Percentiles rank a stretch among this genome's conserved stretches.
These are phyloP conservation scores for Lasius fuliginosus DNA, from an alignment of 2,888 invertebrate genomes.

Conservation along the genomic window DNA sequence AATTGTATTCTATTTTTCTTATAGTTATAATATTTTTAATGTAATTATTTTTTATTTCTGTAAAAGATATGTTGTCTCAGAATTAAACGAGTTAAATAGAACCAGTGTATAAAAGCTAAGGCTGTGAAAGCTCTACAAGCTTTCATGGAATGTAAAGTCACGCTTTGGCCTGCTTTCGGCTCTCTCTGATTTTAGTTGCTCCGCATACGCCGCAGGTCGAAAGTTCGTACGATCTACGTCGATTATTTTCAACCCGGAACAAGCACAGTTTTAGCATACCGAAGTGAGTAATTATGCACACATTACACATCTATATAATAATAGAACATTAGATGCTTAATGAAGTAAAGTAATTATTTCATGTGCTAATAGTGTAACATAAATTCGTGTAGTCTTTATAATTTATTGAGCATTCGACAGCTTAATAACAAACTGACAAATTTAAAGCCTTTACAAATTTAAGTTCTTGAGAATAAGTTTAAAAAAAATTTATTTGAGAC, in stretches of 20 bases:
- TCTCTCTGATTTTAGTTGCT: slow-evolving; percentile 77
- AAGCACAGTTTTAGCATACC: slow-evolving; percentile 78
- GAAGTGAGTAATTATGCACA: slow-evolving; percentile 64
- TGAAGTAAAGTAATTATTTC: neutral
- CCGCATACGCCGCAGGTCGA: slow-evolving; percentile 84
- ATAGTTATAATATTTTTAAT: neutral
- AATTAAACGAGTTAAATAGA: neutral
- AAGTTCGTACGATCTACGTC: slow-evolving; percentile 82
- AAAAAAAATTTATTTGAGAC: neutral
- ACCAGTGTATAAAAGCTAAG: slow-evolving; percentile 15
- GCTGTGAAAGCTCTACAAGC: slow-evolving; percentile 36
- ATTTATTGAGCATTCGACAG: neutral
- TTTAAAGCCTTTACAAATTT: neutral
- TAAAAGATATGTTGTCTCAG: neutral
- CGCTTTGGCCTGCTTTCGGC: slow-evolving; percentile 66
- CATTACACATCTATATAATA: slow-evolving; percentile 30
- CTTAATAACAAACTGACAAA: neutral
- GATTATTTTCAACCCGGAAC: slow-evolving; percentile 84
- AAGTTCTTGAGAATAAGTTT: neutral
- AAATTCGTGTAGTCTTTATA: neutral
- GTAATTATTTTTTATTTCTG: slow-evolving; percentile 1
- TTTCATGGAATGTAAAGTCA: slow-evolving; percentile 63
- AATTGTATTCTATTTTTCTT: neutral
- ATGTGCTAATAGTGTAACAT: neutral
- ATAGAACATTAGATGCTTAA: neutral